Evolutionary conservation across 2,113 vertebrate genomes (phyloP).

Genomic region (Sminthopsis crassicaudata): DNA sequence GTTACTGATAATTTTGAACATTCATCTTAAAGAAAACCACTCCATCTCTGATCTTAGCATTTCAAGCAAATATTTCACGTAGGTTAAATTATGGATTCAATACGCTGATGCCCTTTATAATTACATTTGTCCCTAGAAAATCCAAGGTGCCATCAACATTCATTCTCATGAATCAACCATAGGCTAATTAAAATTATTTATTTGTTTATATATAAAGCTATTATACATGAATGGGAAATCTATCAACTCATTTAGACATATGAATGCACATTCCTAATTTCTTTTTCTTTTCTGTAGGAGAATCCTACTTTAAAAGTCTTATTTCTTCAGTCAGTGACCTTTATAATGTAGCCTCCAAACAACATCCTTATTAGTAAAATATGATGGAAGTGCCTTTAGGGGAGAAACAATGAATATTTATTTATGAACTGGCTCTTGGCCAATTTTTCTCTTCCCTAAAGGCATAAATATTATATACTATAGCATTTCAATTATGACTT

Average conservation of each 20-base stretch:
- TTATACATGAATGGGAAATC: neutral
- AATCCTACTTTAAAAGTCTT: slow-evolving; percentile 31
- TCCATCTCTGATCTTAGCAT: neutral
- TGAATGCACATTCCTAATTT: slow-evolving; percentile 47
- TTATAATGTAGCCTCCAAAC: slow-evolving; percentile 38
- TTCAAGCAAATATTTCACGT: slow-evolving; percentile 37
- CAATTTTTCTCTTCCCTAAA: slow-evolving; percentile 56
- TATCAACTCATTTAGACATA: slow-evolving; percentile 42
- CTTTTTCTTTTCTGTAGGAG: slow-evolving; percentile 34
- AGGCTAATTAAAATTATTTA: slow-evolving; percentile 60
- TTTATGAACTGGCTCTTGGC: slow-evolving; percentile 67
- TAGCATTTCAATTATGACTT: slow-evolving; percentile 61
- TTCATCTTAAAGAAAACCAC: slow-evolving; percentile 30
- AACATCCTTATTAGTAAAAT: slow-evolving; percentile 70
- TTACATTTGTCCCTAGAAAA: slow-evolving; percentile 48
- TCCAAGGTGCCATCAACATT: slow-evolving; percentile 28
- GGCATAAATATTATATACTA: slow-evolving; percentile 68
- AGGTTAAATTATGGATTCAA: slow-evolving; percentile 6
- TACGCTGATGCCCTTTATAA: slow-evolving; percentile 22
- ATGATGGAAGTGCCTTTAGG: slow-evolving; percentile 59
- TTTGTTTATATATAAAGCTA: slow-evolving; percentile 60
- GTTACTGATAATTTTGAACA: slow-evolving; percentile 16
- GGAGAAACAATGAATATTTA: slow-evolving; percentile 76
- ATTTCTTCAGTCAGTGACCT: slow-evolving; percentile 48
- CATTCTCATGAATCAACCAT: slow-evolving; percentile 23